These are phyloP conservation scores for Plectropomus leopardus DNA, from an alignment of 2,113 vertebrate species.

Conservation along the genomic window DNA sequence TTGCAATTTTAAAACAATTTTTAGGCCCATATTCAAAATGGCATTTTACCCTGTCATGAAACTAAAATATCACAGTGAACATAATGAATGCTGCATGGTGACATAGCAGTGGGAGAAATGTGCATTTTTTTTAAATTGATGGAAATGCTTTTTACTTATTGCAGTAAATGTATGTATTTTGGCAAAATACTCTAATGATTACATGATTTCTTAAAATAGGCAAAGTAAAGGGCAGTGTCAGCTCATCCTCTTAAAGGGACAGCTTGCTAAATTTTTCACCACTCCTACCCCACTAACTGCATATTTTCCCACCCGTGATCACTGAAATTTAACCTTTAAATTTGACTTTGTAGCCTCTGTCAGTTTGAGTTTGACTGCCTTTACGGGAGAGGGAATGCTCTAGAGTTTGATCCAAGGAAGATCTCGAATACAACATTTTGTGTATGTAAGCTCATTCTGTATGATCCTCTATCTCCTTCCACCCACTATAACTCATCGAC, in stretches of 20 bases:
- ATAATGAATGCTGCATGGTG: neutral
- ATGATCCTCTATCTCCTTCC: slow-evolving; percentile 10
- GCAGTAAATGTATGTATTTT: neutral
- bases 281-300: slow-evolving; percentile 10
- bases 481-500: neutral
- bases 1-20: neutral
- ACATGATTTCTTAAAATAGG: slow-evolving; percentile 40
- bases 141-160: neutral
- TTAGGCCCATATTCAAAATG: slow-evolving; percentile 32
- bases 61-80: slow-evolving; percentile 4
- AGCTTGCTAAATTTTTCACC: slow-evolving; percentile 39
- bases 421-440: neutral
- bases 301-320: slow-evolving; percentile 2
- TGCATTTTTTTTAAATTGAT: neutral
- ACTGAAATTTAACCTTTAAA: slow-evolving; percentile 2
- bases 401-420: neutral
- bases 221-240: slow-evolving; percentile 37
- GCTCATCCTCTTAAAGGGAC: slow-evolving; percentile 68
- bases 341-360: neutral
- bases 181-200: neutral
- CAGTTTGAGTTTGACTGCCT: neutral
- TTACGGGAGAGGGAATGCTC: neutral
- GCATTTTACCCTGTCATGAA: neutral
- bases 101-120: neutral
- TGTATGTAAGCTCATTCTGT: neutral